Conservation (phyloP, 2,797 vertebrate species). For the Hyperoplus lanceolatus region DNA sequence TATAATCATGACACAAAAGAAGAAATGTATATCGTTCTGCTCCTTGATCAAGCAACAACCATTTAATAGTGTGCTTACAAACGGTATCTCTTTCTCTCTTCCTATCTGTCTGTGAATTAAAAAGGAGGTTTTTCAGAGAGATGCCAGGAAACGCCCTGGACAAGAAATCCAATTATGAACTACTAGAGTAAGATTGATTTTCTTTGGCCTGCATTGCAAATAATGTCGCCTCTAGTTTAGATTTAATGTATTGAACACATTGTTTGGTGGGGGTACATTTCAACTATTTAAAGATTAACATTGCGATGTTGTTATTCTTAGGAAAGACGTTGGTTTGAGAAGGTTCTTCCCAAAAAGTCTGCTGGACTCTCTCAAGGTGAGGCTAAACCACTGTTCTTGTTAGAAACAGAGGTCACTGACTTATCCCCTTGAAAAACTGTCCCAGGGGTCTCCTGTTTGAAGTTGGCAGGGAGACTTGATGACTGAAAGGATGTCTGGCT, state of each 20-base stretch:
- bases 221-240: not conserved
- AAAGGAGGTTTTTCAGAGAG: constrained; percentile 96
- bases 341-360: constrained; percentile 98
- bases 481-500: constrained; percentile 51
- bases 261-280: not conserved
- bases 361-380: constrained; percentile 97
- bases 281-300: not conserved
- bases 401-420: constrained; percentile 1
- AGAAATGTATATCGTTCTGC: not conserved
- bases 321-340: constrained; percentile 98
- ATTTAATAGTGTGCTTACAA: constrained; percentile 13
- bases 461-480: constrained; percentile 34
- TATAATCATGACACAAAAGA: not conserved
- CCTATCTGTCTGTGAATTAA: constrained; percentile 49
- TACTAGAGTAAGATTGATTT: constrained; percentile 92
- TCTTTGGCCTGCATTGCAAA: not conserved
- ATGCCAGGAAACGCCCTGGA: constrained; percentile 98
- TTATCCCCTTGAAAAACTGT: not conserved
- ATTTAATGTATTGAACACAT: not conserved
- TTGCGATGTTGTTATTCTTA: constrained; percentile 59
- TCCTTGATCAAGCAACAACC: not conserved
- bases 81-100: constrained; percentile 27
- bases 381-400: constrained; percentile 3
- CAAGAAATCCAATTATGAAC: constrained; percentile 99
- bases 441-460: not conserved